Evolutionary conservation across 2,113 vertebrate genomes (phyloP), one percentile per base, ranked within the genome.

Genomic region (Trogon surrucura): DNA sequence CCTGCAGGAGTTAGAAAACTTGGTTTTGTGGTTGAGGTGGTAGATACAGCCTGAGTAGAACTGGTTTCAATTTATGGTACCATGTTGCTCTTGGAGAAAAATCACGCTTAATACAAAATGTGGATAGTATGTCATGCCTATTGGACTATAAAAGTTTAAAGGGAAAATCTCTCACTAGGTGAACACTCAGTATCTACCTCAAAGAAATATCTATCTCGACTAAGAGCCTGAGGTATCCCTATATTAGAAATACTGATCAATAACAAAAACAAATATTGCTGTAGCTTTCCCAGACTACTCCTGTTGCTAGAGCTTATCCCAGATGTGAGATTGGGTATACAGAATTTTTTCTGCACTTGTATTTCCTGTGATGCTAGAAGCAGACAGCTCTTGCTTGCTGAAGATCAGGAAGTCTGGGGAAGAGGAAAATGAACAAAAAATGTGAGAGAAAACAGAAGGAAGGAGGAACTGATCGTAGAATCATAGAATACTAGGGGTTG

Each of bases 31-130:
- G 64, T 60, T 81, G 45, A 95, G 62, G 70, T 70, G 87, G 70
- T 58, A 50, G 50, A 78, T 75, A 92, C 56, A 83, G 36, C 29
- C 83, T 75, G 57, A 87, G 72, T 77, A 93, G 75, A 91, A 58
- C 80, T 57, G 36, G 9, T 94, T 91, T 88, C 72, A 93, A 44
- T 92, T 92, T 92, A 96, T 84, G 65, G 88, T 77, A 93, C 80
- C 3, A 1, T 54, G 80, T 45, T 94, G 83, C 60, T 94, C 65
- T 95, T 81, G 50, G 61, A 91, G 89, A 53, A 97, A 36, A 95
- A 92, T 95, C 85, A 92, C 27, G 54, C 69, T 92, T 93, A 89
- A 95, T 75, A 96, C 57, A 87, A 84, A 93, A 91, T 48, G 91
- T 89, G 91, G 80, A 19, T 64, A 81, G 65, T 74, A 80, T 93